phyloP scores from a whole-genome alignment of 1,140 invertebrate genomes.

The Tetragnatha versicolor region DNA sequence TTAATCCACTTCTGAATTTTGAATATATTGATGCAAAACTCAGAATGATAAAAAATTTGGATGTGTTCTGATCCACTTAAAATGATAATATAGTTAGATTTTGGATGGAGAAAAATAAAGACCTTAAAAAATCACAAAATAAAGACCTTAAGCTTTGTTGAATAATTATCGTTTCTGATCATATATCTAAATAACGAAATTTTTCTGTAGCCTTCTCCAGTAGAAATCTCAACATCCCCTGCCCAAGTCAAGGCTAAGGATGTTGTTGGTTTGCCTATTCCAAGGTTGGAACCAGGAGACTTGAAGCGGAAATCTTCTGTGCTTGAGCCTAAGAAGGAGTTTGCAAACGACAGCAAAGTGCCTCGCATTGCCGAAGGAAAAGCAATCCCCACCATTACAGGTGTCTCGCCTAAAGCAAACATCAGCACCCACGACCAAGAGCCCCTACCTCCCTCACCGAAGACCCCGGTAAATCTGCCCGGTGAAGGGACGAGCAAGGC shows the following conservation, averaged over 20 bases:
- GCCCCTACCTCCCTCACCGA: slow-evolving; percentile 35
- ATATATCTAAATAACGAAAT: too few species aligned
- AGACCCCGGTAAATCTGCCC: not conserved
- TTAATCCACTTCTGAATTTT: too few species aligned
- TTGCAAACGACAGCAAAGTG: slow-evolving; percentile 2
- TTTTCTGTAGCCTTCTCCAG: slow-evolving; percentile 26
- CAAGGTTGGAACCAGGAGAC: slow-evolving; percentile 38
- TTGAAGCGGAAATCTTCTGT: slow-evolving; percentile 19
- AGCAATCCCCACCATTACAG: slow-evolving; percentile 26
- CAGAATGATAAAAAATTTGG: too few species aligned
- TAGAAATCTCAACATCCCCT: slow-evolving; percentile 18
- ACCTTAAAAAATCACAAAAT: too few species aligned
- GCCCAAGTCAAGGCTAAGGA: slow-evolving; percentile 20
- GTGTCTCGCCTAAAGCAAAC: slow-evolving; percentile 11
- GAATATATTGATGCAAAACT: too few species aligned
- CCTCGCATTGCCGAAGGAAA: slow-evolving; percentile 21
- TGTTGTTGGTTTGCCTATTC: slow-evolving; percentile 11
- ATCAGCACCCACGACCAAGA: not conserved
- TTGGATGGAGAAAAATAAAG: too few species aligned
- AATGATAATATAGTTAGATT: too few species aligned
- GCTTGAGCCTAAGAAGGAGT: slow-evolving; percentile 15
- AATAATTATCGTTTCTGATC: too few species aligned
- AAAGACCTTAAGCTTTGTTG: too few species aligned
- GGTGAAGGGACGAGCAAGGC: not conserved
- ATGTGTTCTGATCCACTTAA: too few species aligned